Percentiles rank a stretch among this genome's conserved stretches.
These are phyloP conservation scores for Raja brachyura DNA, from an alignment of 2,113 vertebrate genomes.

Conservation along the genomic window DNA sequence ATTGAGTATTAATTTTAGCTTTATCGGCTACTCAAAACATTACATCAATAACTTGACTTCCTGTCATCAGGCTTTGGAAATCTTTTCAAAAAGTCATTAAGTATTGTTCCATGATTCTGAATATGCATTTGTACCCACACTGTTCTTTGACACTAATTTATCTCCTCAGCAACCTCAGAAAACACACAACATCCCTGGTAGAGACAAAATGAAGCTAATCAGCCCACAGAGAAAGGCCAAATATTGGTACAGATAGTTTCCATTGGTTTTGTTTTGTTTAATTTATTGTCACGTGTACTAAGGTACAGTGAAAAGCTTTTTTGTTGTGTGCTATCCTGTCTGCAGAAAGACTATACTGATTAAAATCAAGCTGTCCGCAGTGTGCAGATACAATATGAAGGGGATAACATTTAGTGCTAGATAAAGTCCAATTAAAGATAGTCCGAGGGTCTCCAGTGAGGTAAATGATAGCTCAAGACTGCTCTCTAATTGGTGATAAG, in stretches of 20 bases:
- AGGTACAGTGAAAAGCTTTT: too few species aligned
- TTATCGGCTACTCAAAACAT: not conserved
- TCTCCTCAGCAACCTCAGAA: conserved; percentile 18
- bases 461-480: too few species aligned
- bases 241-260: not conserved
- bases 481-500: too few species aligned
- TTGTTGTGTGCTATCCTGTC: too few species aligned
- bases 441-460: too few species aligned
- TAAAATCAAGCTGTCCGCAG: too few species aligned
- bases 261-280: too few species aligned
- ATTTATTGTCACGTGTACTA: too few species aligned
- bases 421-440: too few species aligned
- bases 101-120: not conserved
- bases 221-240: not conserved
- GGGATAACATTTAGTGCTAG: too few species aligned
- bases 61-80: not conserved
- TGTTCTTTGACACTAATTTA: not conserved
- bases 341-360: too few species aligned
- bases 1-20: not conserved
- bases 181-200: not conserved
- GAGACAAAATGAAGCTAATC: not conserved
- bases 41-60: not conserved
- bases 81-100: not conserved
- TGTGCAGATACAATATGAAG: too few species aligned
- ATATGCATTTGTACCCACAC: not conserved